Percentiles rank a stretch among this genome's conserved stretches.
These are phyloP conservation scores for Pogonomyrmex californicus DNA, from an alignment of 1,140 invertebrate genomes.

Conservation along the genomic window DNA sequence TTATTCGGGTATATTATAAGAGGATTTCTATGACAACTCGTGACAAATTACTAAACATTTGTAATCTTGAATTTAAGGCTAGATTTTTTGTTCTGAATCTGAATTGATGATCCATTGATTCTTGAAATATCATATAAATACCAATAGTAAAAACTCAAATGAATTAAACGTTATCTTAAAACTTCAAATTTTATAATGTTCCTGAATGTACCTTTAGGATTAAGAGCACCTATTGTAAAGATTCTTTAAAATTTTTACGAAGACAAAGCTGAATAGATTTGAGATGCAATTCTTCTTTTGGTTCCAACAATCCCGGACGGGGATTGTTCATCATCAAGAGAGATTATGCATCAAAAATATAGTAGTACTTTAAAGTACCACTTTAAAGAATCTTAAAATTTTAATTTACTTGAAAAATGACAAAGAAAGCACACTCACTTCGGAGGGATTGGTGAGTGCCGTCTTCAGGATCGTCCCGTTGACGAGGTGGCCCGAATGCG, in stretches of 20 bases:
- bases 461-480: constrained; percentile 97
- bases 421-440: constrained; percentile 87
- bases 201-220: background rate
- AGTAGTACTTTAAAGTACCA: background rate
- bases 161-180: background rate
- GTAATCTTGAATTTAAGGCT: background rate
- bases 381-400: constrained; percentile 12
- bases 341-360: background rate
- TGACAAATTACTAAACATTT: background rate
- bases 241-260: background rate
- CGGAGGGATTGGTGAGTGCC: constrained; percentile 96
- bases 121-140: background rate
- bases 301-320: background rate
- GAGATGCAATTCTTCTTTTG: background rate
- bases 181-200: background rate
- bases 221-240: background rate
- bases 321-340: background rate
- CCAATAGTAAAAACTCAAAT: background rate
- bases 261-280: background rate
- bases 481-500: constrained; percentile 90
- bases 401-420: background rate
- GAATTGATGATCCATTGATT: background rate
- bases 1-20: background rate
- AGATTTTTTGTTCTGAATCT: background rate
- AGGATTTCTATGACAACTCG: too few relatives aligned